These are phyloP conservation scores for Sebastes vulpes DNA, from an alignment of 2,797 vertebrate species.

Conservation along the genomic window DNA sequence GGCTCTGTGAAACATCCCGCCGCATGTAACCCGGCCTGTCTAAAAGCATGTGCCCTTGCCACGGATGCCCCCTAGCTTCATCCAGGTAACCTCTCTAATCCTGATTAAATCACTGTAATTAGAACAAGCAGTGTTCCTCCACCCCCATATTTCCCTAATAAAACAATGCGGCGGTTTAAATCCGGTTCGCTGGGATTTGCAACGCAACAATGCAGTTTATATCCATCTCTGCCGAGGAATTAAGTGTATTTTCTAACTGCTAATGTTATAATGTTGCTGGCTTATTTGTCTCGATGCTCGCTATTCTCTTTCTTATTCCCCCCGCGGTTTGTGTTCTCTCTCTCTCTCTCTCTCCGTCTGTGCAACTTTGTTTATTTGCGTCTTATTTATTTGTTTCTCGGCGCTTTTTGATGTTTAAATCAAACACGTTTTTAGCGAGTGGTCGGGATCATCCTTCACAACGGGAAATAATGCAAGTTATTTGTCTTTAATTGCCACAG, in stretches of 20 bases:
- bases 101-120: constrained; percentile 89
- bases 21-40: constrained; percentile 36
- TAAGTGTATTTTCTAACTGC: constrained; percentile 86
- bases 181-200: constrained; percentile 87
- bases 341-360: neutral
- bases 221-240: constrained; percentile 86
- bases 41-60: constrained; percentile 78
- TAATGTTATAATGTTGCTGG: constrained; percentile 85
- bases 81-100: constrained; percentile 89
- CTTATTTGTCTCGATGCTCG: constrained; percentile 78
- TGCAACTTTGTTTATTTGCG: constrained; percentile 77
- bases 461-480: constrained; percentile 78
- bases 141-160: constrained; percentile 85
- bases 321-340: constrained; percentile 49
- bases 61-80: constrained; percentile 67
- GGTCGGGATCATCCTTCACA: constrained; percentile 78
- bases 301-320: constrained; percentile 74
- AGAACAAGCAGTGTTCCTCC: constrained; percentile 83
- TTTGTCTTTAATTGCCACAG: constrained; percentile 88
- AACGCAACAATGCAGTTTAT: constrained; percentile 86
- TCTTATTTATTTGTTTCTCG: constrained; percentile 73
- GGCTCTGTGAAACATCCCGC: constrained; percentile 28
- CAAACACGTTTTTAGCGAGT: constrained; percentile 84
- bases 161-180: constrained; percentile 86
- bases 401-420: constrained; percentile 81